A percentile compares a stretch with the other conserved stretches of the same genome.
Conservation (phyloP, 35 echinoderm and acorn worm genomes). For the Ptychodera flava region DNA sequence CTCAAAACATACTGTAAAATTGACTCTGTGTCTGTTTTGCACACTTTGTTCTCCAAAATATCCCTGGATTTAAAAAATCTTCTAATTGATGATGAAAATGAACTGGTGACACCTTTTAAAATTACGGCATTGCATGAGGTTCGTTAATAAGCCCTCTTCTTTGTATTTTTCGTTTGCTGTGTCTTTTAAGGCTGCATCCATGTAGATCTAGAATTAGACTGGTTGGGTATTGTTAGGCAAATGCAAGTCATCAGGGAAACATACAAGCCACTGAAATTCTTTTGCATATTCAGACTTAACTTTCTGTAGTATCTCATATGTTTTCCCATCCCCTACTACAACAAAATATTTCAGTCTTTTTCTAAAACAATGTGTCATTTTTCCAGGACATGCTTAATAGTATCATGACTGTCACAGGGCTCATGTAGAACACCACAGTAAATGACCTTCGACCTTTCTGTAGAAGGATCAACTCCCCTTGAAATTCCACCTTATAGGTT, state of each 20-base stretch:
- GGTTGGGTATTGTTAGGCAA: slow-evolving; percentile 1
- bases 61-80: too few relatives aligned
- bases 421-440: not conserved
- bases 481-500: too few relatives aligned
- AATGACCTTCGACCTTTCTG: not conserved
- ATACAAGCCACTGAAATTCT: slow-evolving; percentile 5
- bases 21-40: too few relatives aligned
- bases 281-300: not conserved
- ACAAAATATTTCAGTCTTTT: not conserved
- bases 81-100: too few relatives aligned
- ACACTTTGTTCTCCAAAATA: too few relatives aligned
- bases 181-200: not conserved
- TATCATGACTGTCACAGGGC: slow-evolving; percentile 6
- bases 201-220: not conserved
- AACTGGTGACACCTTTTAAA: too few relatives aligned
- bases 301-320: not conserved
- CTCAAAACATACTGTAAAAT: too few relatives aligned
- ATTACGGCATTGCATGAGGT: too few relatives aligned
- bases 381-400: not conserved
- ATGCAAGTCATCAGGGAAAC: slow-evolving; percentile 3
- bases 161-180: too few relatives aligned
- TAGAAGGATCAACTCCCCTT: too few relatives aligned
- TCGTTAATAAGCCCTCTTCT: too few relatives aligned
- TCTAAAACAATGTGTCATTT: not conserved
- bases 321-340: slow-evolving; percentile 12